phyloP scores from a whole-genome alignment of 2,888 invertebrate genomes.

The Caenorhabditis uteleia region DNA sequence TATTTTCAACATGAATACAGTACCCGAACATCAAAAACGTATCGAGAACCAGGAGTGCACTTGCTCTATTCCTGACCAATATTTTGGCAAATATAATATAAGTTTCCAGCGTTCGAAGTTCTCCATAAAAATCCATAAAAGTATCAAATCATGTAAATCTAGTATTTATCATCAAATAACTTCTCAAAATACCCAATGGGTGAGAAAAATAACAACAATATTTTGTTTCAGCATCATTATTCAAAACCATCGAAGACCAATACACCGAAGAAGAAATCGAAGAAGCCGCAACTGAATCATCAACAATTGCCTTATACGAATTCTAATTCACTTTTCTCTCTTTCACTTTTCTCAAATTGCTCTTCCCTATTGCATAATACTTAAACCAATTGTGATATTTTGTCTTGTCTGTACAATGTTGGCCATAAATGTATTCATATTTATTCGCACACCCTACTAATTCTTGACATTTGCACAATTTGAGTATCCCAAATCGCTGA shows the following conservation, averaged over 20 bases:
- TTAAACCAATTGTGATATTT: background rate
- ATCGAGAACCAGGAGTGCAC: too few species aligned
- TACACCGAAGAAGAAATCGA: constrained; percentile 16
- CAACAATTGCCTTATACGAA: constrained; percentile 23
- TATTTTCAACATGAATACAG: too few species aligned
- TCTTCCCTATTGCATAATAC: background rate
- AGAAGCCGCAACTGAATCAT: constrained; percentile 13
- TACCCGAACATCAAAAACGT: too few species aligned
- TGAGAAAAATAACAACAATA: background rate
- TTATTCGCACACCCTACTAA: too few species aligned
- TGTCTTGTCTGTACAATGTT: constrained; percentile 1
- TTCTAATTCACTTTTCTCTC: constrained; percentile 3
- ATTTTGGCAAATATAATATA: too few species aligned
- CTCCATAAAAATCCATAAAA: too few species aligned
- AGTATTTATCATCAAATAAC: too few species aligned
- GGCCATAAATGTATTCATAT: background rate
- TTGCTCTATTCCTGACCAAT: too few species aligned
- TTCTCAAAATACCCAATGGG: too few species aligned
- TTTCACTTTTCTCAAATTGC: background rate
- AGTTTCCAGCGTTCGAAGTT: too few species aligned
- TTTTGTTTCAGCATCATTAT: constrained; percentile 12
- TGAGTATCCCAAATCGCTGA: constrained; percentile 37
- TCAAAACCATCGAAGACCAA: constrained; percentile 19
- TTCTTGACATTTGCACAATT: constrained; percentile 40
- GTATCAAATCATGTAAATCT: too few species aligned